Percentiles rank a stretch among this genome's conserved stretches.
Evolutionary conservation across 2,888 invertebrate species (phyloP).

Genomic region (Patella ulyssiponensis): DNA sequence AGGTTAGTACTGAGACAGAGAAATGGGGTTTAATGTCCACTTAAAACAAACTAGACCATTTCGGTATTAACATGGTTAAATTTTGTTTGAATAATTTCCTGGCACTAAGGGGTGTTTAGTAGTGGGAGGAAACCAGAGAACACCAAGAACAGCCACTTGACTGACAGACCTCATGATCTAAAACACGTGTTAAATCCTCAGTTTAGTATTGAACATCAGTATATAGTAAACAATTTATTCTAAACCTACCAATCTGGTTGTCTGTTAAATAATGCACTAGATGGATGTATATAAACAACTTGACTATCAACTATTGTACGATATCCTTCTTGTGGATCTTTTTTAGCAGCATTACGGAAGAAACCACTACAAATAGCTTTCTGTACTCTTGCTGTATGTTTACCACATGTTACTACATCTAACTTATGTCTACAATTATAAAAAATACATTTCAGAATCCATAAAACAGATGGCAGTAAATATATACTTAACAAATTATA

Average conservation of each 20-base stretch:
- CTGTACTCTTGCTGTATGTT: constrained; percentile 94
- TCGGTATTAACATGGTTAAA: too few species aligned
- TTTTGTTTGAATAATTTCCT: too few species aligned
- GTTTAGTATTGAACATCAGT: background rate
- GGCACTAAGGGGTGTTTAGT: too few species aligned
- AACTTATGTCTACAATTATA: constrained; percentile 69
- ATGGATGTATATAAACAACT: constrained; percentile 98
- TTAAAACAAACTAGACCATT: too few species aligned
- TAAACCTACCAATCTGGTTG: constrained; percentile 93
- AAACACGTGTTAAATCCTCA: background rate
- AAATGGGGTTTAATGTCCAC: too few species aligned
- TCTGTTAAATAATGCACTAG: constrained; percentile 95
- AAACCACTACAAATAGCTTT: constrained; percentile 98
- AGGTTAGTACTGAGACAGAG: background rate
- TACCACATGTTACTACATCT: constrained; percentile 96
- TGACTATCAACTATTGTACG: constrained; percentile 95
- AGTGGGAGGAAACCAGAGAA: background rate
- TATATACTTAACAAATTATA: too few species aligned
- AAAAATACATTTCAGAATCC: too few species aligned
- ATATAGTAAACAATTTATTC: background rate
- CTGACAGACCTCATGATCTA: too few species aligned
- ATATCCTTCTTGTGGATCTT: constrained; percentile 98
- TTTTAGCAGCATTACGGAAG: constrained; percentile 98
- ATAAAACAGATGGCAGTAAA: too few species aligned
- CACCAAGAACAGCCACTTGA: background rate